Evolutionary conservation across 2,113 vertebrate genomes (phyloP).

Genomic region (Poeciliopsis turrubarensis): DNA sequence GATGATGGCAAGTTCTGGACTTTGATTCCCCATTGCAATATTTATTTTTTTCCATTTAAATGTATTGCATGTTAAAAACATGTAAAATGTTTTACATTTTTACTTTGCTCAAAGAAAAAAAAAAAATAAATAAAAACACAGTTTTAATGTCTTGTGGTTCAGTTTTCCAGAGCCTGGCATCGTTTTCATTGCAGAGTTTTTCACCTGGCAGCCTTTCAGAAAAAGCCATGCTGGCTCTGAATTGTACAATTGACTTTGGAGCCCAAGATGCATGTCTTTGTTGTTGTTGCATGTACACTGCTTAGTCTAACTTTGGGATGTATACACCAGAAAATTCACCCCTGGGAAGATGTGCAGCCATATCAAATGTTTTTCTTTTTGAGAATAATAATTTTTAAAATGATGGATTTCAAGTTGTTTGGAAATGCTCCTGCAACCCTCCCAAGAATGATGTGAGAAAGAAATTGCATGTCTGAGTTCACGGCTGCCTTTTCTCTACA

Average conservation of each 20-base stretch:
- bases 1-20: too few species aligned
- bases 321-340: too few species aligned
- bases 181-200: not conserved
- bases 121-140: not conserved
- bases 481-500: not conserved
- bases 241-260: not conserved
- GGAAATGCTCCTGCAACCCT: too few species aligned
- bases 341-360: too few species aligned
- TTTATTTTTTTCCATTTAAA: too few species aligned
- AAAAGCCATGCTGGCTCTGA: not conserved
- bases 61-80: too few species aligned
- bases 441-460: not conserved
- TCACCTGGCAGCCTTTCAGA: not conserved
- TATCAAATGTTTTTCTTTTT: not conserved
- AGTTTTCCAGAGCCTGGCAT: too few species aligned
- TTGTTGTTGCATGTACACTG: too few species aligned
- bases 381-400: not conserved
- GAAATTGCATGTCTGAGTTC: not conserved
- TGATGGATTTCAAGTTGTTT: not conserved
- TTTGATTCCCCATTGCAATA: too few species aligned
- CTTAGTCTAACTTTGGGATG: too few species aligned
- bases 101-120: not conserved
- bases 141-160: not conserved
- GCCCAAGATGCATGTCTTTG: too few species aligned
- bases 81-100: not conserved